Conservation (phyloP, 2,113 vertebrate species). For the Gyps fulvus region DNA sequence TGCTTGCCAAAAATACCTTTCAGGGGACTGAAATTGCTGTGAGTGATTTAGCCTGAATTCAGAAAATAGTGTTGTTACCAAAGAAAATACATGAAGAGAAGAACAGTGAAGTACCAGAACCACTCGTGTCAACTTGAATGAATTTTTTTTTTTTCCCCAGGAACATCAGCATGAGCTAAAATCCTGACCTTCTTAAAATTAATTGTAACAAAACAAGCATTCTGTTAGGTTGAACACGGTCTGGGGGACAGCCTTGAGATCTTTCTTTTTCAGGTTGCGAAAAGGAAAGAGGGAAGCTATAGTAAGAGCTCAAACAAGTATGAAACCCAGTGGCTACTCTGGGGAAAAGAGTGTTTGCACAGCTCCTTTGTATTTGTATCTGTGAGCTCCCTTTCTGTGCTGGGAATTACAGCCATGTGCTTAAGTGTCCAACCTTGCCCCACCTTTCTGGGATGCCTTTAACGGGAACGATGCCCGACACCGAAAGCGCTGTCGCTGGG, state of each 20-base stretch:
- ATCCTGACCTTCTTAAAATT: neutral
- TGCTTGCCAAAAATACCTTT: neutral
- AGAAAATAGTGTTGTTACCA: neutral
- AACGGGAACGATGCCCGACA: accelerated
- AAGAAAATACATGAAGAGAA: neutral
- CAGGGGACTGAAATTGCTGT: neutral
- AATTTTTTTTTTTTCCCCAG: neutral
- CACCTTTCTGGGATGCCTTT: neutral
- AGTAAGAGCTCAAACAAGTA: neutral
- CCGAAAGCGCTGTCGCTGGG: accelerated
- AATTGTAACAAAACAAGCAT: neutral
- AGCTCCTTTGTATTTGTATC: neutral
- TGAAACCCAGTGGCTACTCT: neutral
- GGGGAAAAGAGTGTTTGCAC: neutral
- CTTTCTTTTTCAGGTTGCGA: neutral
- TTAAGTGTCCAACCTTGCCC: neutral
- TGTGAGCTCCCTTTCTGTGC: neutral
- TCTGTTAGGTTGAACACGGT: neutral
- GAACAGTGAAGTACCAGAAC: neutral
- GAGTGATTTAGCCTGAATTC: neutral
- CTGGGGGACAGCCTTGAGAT: neutral
- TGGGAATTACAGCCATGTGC: neutral
- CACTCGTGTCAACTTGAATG: accelerated
- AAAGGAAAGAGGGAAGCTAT: neutral
- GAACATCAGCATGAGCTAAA: neutral